These are phyloP conservation scores for Drosophila pachea DNA, from an alignment of 1,140 invertebrate genomes.

Conservation along the genomic window DNA sequence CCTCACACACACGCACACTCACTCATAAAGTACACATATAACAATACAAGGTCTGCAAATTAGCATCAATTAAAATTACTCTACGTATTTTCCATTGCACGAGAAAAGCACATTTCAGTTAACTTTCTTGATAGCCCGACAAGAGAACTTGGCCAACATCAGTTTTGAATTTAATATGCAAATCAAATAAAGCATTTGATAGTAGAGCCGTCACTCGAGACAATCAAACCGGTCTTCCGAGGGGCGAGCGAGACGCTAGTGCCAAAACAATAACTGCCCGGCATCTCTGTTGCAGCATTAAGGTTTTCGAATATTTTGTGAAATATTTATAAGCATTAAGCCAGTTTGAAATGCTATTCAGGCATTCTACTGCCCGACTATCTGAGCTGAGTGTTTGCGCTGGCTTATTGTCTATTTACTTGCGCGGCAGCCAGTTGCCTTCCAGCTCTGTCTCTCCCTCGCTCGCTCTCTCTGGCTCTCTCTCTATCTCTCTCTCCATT, in stretches of 20 bases:
- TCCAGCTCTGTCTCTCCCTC: slow-evolving; percentile 35
- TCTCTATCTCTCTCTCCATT: slow-evolving; percentile 15
- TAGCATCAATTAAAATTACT: slow-evolving; percentile 71
- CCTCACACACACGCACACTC: slow-evolving; percentile 4
- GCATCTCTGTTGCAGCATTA: slow-evolving; percentile 38
- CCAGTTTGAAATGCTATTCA: slow-evolving; percentile 16
- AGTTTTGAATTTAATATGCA: slow-evolving; percentile 45
- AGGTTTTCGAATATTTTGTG: slow-evolving; percentile 45
- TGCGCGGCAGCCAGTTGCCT: slow-evolving; percentile 32
- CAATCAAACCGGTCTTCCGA: slow-evolving; percentile 4
- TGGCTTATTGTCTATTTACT: slow-evolving; percentile 50
- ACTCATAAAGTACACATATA: not conserved
- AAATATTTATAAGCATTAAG: slow-evolving; percentile 54
- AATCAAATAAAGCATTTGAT: slow-evolving; percentile 20
- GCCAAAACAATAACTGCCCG: slow-evolving; percentile 20
- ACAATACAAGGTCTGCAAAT: slow-evolving; percentile 44
- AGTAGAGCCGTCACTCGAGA: not conserved
- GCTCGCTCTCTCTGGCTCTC: not conserved
- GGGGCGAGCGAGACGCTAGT: not conserved
- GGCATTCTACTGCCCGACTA: not conserved
- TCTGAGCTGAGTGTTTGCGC: slow-evolving; percentile 7
- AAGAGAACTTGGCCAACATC: slow-evolving; percentile 17
- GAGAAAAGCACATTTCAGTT: slow-evolving; percentile 29
- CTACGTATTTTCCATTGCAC: slow-evolving; percentile 31
- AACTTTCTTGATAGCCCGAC: slow-evolving; percentile 5